Percentiles rank a stretch among this genome's conserved stretches.
Evolutionary conservation across 2,888 invertebrate genomes (phyloP).

Genomic region (Spodoptera littoralis): DNA sequence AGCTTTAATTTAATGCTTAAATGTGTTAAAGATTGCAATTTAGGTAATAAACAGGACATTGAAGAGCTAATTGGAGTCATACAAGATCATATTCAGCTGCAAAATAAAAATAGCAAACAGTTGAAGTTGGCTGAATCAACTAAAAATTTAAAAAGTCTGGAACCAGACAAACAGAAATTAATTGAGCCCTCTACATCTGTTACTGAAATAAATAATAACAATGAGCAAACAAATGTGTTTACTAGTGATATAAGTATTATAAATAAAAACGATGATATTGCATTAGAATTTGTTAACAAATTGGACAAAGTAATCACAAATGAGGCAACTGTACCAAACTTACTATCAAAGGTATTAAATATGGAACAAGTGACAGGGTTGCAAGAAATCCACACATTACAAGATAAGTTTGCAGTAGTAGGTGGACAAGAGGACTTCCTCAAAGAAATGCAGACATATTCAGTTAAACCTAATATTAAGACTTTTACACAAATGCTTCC

Average conservation of each 20-base stretch:
- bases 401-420: conserved; percentile 92
- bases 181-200: conserved; percentile 15
- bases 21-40: conserved; percentile 93
- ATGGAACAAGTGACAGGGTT: conserved; percentile 90
- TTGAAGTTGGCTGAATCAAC: conserved; percentile 18
- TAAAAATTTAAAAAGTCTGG: conserved; percentile 7
- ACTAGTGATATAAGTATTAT: conserved; percentile 23
- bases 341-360: conserved; percentile 89
- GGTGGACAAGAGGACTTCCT: conserved; percentile 95
- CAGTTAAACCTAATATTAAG: conserved; percentile 92
- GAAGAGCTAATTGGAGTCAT: conserved; percentile 82
- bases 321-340: conserved; percentile 88
- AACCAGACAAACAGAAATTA: conserved; percentile 33
- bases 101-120: conserved; percentile 20
- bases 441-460: conserved; percentile 91
- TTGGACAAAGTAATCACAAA: conserved; percentile 42
- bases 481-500: conserved; percentile 94
- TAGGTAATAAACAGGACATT: conserved; percentile 91
- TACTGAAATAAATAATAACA: background rate
- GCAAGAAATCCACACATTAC: conserved; percentile 87
- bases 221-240: background rate
- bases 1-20: conserved; percentile 95
- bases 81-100: conserved; percentile 65
- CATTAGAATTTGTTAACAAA: conserved; percentile 62
- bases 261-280: conserved; percentile 43